These are phyloP conservation scores for Cinclus mexicanus DNA, from an alignment of 2,113 vertebrate species.

Conservation along the genomic window DNA sequence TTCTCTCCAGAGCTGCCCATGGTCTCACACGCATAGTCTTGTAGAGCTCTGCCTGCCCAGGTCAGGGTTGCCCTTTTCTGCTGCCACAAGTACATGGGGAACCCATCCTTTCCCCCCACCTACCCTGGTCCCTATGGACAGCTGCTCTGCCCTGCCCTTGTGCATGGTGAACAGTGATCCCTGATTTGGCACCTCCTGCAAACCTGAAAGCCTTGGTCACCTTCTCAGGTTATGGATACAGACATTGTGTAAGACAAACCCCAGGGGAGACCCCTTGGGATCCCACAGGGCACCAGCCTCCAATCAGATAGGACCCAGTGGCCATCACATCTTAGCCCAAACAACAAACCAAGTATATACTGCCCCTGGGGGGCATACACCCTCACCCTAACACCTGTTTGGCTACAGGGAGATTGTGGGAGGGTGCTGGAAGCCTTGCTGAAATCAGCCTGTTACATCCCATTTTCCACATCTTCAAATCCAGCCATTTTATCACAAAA, in stretches of 20 bases:
- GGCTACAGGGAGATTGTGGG: background rate
- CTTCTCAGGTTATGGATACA: accelerated
- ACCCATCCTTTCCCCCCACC: background rate
- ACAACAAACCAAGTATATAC: accelerated
- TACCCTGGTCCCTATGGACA: background rate
- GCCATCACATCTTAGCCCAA: background rate
- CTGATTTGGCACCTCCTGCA: background rate
- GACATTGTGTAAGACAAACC: background rate
- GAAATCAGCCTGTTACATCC: background rate
- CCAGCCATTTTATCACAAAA: background rate
- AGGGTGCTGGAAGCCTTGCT: background rate
- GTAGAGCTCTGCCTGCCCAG: background rate
- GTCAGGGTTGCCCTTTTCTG: background rate
- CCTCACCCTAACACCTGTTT: background rate
- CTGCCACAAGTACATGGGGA: background rate
- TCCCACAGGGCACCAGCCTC: background rate
- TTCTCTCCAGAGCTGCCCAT: background rate
- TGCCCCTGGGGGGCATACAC: accelerated
- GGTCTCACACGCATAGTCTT: background rate
- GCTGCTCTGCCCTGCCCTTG: background rate
- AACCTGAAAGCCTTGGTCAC: background rate
- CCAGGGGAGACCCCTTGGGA: background rate
- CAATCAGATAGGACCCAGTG: background rate
- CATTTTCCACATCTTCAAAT: background rate
- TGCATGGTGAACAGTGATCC: background rate